phyloP scores from a whole-genome alignment of 30 jellyfish, hydroid and myxozoan genomes.

The Aurelia aurita region DNA sequence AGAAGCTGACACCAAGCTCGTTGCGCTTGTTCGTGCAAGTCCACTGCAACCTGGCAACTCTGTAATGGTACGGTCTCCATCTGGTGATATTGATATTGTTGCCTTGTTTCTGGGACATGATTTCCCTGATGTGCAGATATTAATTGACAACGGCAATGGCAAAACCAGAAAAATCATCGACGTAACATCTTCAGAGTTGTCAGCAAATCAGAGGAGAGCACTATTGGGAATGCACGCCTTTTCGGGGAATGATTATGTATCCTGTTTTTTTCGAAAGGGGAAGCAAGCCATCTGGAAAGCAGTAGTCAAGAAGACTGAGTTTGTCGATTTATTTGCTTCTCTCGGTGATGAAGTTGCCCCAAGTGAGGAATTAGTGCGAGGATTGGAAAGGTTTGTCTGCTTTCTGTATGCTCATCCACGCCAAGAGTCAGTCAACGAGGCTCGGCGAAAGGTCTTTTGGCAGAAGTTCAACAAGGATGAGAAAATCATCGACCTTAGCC shows the following conservation, averaged over 20 bases:
- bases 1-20: conserved; percentile 42
- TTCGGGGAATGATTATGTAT: conserved; percentile 48
- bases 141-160: conserved; percentile 41
- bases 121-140: background rate
- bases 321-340: conserved; percentile 10
- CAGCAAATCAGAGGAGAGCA: conserved; percentile 13
- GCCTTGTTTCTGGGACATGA: background rate
- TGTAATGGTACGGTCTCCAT: conserved; percentile 46
- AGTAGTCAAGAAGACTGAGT: conserved; percentile 4
- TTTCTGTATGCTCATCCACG: conserved; percentile 12
- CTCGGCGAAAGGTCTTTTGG: background rate
- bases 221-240: conserved; percentile 63
- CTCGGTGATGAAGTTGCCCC: conserved; percentile 2
- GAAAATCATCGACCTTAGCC: conserved; percentile 31
- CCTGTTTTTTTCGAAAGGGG: conserved; percentile 37
- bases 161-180: conserved; percentile 31
- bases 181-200: conserved; percentile 31
- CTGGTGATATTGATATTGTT: conserved; percentile 34
- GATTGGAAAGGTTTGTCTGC: conserved; percentile 45
- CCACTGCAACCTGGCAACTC: conserved; percentile 22
- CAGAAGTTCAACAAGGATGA: conserved; percentile 24
- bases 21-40: conserved; percentile 28
- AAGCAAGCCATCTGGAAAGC: conserved; percentile 35
- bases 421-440: conserved; percentile 30
- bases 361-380: background rate